phyloP scores from a whole-genome alignment of 2,797 vertebrate species.

The Antrozous pallidus region DNA sequence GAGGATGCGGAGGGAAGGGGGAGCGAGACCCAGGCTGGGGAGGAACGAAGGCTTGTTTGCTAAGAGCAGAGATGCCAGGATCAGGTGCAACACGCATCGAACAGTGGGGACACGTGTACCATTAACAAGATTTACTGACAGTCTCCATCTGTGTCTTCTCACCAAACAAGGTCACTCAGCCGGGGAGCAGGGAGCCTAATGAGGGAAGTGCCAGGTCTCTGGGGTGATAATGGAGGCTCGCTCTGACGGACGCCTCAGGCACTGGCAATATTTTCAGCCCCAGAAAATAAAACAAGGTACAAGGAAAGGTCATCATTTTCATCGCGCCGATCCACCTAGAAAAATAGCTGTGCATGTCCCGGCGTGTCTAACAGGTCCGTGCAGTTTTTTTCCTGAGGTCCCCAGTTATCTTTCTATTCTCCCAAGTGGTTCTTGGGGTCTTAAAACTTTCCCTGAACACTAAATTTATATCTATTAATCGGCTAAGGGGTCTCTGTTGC shows the following conservation, averaged over 20 bases:
- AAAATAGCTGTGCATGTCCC: conserved; percentile 66
- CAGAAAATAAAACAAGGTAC: conserved; percentile 78
- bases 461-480: conserved; percentile 19
- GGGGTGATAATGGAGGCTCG: conserved; percentile 78
- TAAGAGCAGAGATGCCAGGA: conserved; percentile 64
- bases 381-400: conserved; percentile 6
- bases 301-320: conserved; percentile 81
- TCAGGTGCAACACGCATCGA: conserved; percentile 81
- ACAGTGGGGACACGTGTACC: conserved; percentile 83
- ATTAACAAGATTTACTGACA: conserved; percentile 87
- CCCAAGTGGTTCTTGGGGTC: conserved; percentile 38
- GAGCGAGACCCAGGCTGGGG: conserved; percentile 57
- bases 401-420: conserved; percentile 62
- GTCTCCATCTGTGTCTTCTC: conserved; percentile 86
- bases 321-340: conserved; percentile 75
- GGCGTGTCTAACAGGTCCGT: neutral
- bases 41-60: conserved; percentile 74
- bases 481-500: neutral
- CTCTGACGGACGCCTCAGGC: conserved; percentile 81
- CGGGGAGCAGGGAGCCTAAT: conserved; percentile 79
- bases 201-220: conserved; percentile 81
- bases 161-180: conserved; percentile 85
- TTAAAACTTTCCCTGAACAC: neutral
- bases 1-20: neutral
- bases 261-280: conserved; percentile 81